Evolutionary conservation across 2,113 vertebrate genomes (phyloP).

Genomic region (Burhinus oedicnemus): DNA sequence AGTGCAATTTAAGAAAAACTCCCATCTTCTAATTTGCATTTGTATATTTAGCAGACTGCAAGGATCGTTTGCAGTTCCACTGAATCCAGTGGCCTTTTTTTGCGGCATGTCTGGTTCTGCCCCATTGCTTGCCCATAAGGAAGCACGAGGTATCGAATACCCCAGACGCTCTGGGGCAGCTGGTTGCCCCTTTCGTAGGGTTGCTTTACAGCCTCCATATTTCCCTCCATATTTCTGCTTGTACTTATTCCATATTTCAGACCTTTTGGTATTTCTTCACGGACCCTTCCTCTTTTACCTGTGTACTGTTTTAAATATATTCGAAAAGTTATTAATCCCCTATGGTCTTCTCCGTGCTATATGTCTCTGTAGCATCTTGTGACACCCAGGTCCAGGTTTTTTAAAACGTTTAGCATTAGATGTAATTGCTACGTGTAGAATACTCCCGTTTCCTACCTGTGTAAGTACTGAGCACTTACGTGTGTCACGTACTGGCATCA

Average conservation of each 20-base stretch:
- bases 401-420: not conserved
- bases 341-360: not conserved
- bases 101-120: not conserved
- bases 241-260: accelerated
- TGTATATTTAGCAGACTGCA: not conserved
- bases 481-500: not conserved
- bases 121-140: accelerated
- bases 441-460: not conserved
- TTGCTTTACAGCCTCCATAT: not conserved
- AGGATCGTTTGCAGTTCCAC: not conserved
- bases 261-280: not conserved
- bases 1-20: not conserved
- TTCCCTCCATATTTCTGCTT: not conserved
- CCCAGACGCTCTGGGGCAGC: not conserved
- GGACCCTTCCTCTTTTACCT: not conserved
- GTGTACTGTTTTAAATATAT: not conserved
- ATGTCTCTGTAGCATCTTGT: not conserved
- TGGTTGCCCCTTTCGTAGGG: not conserved
- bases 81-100: not conserved
- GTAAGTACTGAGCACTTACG: not conserved
- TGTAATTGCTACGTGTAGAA: accelerated
- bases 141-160: not conserved
- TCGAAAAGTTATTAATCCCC: not conserved
- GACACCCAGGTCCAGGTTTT: not conserved
- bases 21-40: not conserved